These are phyloP conservation scores for Cardiocondyla obscurior DNA, from an alignment of 1,140 invertebrate genomes.

Conservation along the genomic window DNA sequence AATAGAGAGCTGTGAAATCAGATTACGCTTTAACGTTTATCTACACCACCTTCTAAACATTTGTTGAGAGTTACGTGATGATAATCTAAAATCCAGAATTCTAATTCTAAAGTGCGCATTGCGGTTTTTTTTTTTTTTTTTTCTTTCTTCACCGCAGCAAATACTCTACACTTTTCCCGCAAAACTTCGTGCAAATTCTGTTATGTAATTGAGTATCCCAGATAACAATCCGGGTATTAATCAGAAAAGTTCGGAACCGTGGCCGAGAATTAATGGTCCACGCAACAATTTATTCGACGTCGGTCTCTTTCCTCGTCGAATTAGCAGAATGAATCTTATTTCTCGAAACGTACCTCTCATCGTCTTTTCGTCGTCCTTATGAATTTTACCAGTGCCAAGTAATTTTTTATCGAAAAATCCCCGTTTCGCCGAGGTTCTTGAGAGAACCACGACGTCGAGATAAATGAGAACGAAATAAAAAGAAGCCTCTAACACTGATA, in stretches of 20 bases:
- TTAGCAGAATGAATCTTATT: conserved; percentile 23
- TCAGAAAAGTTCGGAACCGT: background rate
- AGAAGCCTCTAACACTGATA: background rate
- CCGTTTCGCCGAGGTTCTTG: background rate
- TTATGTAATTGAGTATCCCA: background rate
- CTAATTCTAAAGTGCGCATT: background rate
- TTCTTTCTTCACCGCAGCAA: background rate
- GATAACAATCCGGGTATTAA: background rate
- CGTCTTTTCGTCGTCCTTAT: background rate
- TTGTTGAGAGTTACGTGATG: background rate
- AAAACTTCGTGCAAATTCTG: background rate
- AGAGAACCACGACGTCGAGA: background rate
- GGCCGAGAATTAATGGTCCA: conserved; percentile 8
- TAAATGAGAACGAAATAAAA: background rate
- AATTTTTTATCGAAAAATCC: conserved; percentile 22
- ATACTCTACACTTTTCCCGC: background rate
- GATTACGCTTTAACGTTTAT: conserved; percentile 45
- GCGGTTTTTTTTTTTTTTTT: background rate
- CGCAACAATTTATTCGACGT: background rate
- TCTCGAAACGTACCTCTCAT: background rate
- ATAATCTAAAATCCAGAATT: conserved; percentile 32
- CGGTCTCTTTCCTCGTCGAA: conserved; percentile 2
- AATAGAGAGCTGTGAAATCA: conserved; percentile 35
- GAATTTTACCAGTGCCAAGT: conserved; percentile 20
- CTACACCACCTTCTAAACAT: background rate